Base-by-base conservation (phyloP, 2,888 invertebrate species). In the Ornithoptera alexandrae region DNA sequence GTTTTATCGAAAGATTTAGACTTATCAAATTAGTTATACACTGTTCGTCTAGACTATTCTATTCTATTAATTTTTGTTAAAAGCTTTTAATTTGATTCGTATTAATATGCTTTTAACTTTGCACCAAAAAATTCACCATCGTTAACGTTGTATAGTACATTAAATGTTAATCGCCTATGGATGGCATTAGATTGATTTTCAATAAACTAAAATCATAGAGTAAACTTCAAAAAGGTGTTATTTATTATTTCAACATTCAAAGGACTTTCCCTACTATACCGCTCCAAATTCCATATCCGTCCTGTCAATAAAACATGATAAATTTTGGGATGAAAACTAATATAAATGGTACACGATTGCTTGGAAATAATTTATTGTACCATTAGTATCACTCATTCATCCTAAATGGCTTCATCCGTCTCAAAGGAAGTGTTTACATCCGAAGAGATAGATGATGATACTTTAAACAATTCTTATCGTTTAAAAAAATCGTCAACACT, bases 311-410 rank as follows among this genome's bases (percentile, higher is more conserved):
- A 58, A 62, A 18, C 20, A 36, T 65, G 62, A 62, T 69, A 62
- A 62, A 65, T 65, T 65, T 65, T 46, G 36, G 50, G 65, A 62
- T 65, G 62, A 58, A 69, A 69, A 66, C 69, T 69, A 66, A 65
- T 65, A 69, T 62, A 65, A 69, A 69, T 69, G 65, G 58, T 62
- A 50, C 2, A 62, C 62, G 36, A 62, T 62, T 22, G 46, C 18
- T 20, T 57, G 57, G 46, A 56, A 10, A 65, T 65, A 69, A 65
- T 65, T 69, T 65, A 65, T 69, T 65, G 62, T 62, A 39, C 58
- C 65, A 66, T 66, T 69, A 65, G 58, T 65, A 65, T 69, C 69
- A 69, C 62, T 69, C 58, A 66, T 69, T 62, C 62, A 36, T 62
- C 62, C 20, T 62, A 58, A 69, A 65, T 58, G 46, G 62, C 69